Conservation (phyloP, 2,888 invertebrate genomes). For the Didymodactylos carnosus region DNA sequence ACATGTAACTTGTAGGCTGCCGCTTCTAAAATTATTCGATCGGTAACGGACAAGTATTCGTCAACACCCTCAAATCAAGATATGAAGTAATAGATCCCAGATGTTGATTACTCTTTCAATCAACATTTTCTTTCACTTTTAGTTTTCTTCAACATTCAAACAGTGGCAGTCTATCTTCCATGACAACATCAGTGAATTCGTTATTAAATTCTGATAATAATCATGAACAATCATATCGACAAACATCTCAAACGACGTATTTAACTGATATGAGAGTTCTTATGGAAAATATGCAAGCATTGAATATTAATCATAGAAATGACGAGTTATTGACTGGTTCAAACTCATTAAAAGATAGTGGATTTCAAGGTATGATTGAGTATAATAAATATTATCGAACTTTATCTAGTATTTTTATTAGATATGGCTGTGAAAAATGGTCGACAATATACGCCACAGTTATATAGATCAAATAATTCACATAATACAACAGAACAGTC, state of each 20-base stretch:
- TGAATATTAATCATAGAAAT: neutral
- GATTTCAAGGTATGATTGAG: neutral
- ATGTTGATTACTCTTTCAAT: neutral
- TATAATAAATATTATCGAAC: no score
- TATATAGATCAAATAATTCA: neutral
- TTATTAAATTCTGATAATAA: slow-evolving; percentile 13
- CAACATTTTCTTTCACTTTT: neutral
- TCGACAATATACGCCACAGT: neutral
- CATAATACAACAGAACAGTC: neutral
- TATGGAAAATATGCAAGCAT: neutral
- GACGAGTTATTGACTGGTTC: neutral
- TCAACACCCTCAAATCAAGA: neutral
- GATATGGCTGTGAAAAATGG: no score
- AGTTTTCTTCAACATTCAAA: neutral
- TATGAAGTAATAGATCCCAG: neutral
- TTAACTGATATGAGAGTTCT: slow-evolving; percentile 24
- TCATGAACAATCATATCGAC: slow-evolving; percentile 17
- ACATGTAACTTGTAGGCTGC: slow-evolving; percentile 25
- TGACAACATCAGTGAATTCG: slow-evolving; percentile 17
- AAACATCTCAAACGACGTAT: slow-evolving; percentile 15
- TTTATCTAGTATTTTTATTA: no score
- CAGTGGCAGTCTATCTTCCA: neutral
- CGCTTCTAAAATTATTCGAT: slow-evolving; percentile 28
- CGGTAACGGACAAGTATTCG: neutral
- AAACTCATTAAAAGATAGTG: neutral